Conservation (phyloP, 2,888 invertebrate species). For the Drosophila mettleri region DNA sequence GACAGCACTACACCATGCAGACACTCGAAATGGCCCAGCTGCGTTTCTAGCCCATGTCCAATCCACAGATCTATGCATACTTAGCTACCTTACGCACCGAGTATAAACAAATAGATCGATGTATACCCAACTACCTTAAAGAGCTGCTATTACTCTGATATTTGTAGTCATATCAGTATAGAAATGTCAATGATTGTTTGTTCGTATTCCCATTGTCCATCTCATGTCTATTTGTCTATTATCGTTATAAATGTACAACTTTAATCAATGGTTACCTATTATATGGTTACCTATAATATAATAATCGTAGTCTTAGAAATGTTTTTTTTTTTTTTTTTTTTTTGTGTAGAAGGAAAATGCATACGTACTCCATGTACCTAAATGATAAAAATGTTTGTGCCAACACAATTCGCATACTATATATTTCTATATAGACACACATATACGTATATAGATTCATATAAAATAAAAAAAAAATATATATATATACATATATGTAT, state of each 20-base stretch:
- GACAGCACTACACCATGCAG: constrained; percentile 12
- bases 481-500: constrained; percentile 15
- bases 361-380: constrained; percentile 47
- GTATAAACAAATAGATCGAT: neutral
- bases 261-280: neutral
- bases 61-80: neutral
- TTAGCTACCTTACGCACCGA: too few relatives aligned
- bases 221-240: constrained; percentile 14
- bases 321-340: constrained; percentile 11
- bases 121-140: neutral
- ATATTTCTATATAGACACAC: constrained; percentile 20
- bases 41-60: constrained; percentile 19
- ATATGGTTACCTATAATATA: neutral
- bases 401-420: constrained; percentile 12
- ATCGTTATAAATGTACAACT: constrained; percentile 7
- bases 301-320: neutral
- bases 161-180: constrained; percentile 34
- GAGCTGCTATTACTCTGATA: neutral
- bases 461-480: constrained; percentile 7
- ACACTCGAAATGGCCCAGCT: constrained; percentile 35
- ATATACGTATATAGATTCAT: constrained; percentile 12
- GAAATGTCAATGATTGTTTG: constrained; percentile 17
- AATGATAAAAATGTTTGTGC: constrained; percentile 33
- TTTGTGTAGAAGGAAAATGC: neutral
- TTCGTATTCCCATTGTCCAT: constrained; percentile 14